phyloP scores from a whole-genome alignment of 2,888 invertebrate species.

The Bruchidius siliquastri region DNA sequence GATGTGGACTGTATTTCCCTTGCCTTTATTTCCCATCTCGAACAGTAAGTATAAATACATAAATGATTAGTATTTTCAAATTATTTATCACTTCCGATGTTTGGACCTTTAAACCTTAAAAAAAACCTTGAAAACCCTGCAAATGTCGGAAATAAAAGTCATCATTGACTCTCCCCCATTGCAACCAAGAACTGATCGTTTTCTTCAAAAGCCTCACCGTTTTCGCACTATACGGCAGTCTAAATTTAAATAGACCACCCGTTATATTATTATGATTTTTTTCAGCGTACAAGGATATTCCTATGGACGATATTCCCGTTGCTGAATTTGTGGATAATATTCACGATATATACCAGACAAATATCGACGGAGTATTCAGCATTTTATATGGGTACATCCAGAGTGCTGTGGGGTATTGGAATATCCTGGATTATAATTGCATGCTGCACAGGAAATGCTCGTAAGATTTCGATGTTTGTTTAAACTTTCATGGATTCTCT shows the following conservation, averaged over 20 bases:
- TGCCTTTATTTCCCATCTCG: neutral
- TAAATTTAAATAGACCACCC: no score
- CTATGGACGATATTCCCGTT: constrained; percentile 44
- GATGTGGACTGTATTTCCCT: constrained; percentile 2
- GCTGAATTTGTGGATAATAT: constrained; percentile 46
- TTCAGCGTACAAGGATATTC: constrained; percentile 22
- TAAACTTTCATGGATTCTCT: no score
- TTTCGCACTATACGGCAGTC: no score
- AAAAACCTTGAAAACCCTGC: no score
- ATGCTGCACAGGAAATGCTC: constrained; percentile 52
- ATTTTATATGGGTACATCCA: constrained; percentile 50
- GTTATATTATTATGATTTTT: constrained; percentile 8
- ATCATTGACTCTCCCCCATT: no score
- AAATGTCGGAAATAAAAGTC: no score
- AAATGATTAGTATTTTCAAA: no score
- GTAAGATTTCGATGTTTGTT: constrained; percentile 37
- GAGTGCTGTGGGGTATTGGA: constrained; percentile 53
- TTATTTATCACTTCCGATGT: neutral
- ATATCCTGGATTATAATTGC: constrained; percentile 56
- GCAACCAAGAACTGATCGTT: no score
- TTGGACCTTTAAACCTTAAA: no score
- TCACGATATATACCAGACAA: constrained; percentile 45
- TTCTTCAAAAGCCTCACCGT: neutral
- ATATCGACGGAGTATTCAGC: constrained; percentile 48
- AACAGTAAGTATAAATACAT: no score